Evolutionary conservation across 2,113 vertebrate genomes (phyloP).

Genomic region (Pholis gunnellus): DNA sequence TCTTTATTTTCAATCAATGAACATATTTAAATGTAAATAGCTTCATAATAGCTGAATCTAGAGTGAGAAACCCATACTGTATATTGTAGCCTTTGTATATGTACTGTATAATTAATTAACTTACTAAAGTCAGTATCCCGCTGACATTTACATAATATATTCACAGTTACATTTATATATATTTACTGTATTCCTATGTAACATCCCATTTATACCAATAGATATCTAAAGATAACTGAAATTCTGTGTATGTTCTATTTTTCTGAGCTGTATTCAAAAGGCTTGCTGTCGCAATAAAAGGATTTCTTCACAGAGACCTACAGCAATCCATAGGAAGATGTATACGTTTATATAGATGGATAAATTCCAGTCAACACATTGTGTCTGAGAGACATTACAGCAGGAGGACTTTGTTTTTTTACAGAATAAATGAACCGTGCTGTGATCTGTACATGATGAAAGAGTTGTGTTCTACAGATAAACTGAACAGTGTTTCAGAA

Average conservation of each 20-base stretch:
- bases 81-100: background rate
- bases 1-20: background rate
- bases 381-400: background rate
- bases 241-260: background rate
- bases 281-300: background rate
- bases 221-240: background rate
- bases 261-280: background rate
- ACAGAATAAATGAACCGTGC: background rate
- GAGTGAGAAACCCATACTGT: background rate
- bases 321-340: background rate
- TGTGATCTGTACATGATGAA: background rate
- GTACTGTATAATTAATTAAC: background rate
- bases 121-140: background rate
- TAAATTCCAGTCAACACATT: background rate
- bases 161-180: background rate
- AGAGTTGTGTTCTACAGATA: background rate
- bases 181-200: background rate
- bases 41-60: background rate
- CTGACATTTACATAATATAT: background rate
- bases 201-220: background rate
- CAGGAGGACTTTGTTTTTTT: slow-evolving; percentile 1
- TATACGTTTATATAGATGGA: background rate
- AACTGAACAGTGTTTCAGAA: background rate
- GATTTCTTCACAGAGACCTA: background rate
- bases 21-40: background rate